Conservation (phyloP, 2,888 invertebrate species). For the Perdita meconis region DNA sequence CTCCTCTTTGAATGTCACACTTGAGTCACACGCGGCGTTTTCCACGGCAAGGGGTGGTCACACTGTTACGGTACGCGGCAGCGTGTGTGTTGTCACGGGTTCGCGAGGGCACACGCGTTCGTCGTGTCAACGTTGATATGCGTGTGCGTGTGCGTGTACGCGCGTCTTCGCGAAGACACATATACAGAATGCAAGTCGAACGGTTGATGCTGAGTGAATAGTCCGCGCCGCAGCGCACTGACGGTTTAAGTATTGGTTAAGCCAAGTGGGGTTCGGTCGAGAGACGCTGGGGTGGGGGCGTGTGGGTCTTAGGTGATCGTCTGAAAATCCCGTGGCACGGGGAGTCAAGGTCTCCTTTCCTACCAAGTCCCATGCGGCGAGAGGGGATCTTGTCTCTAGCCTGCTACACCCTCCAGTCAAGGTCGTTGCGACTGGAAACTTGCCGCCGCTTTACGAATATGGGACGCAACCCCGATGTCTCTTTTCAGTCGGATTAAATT, state of each 20-base stretch:
- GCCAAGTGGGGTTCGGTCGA: conserved; percentile 77
- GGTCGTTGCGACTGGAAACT: conserved; percentile 31
- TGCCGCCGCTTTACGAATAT: not conserved
- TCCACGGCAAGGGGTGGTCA: not conserved
- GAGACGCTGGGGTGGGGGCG: conserved; percentile 52
- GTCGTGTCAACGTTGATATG: not conserved
- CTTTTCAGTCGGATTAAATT: not conserved
- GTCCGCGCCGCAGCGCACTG: conserved; percentile 77
- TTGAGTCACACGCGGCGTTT: conserved; percentile 8
- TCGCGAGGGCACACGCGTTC: not conserved
- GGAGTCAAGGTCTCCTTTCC: conserved; percentile 68
- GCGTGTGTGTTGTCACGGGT: not conserved
- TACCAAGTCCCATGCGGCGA: conserved; percentile 17
- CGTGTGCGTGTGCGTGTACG: conserved; percentile 40
- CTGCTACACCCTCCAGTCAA: conserved; percentile 58
- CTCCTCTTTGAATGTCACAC: conserved; percentile 2
- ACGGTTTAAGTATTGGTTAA: conserved; percentile 81
- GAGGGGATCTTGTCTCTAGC: conserved; percentile 25
- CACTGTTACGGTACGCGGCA: conserved; percentile 10
- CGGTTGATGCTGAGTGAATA: conserved; percentile 82
- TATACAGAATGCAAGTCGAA: conserved; percentile 74
- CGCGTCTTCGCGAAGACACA: conserved; percentile 62
- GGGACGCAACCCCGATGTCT: too few species aligned
- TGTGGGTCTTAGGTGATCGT: conserved; percentile 56
- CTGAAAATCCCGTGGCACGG: conserved; percentile 47